These are phyloP conservation scores for Danio aesculapii DNA, from an alignment of 2,797 vertebrate species.

Conservation along the genomic window DNA sequence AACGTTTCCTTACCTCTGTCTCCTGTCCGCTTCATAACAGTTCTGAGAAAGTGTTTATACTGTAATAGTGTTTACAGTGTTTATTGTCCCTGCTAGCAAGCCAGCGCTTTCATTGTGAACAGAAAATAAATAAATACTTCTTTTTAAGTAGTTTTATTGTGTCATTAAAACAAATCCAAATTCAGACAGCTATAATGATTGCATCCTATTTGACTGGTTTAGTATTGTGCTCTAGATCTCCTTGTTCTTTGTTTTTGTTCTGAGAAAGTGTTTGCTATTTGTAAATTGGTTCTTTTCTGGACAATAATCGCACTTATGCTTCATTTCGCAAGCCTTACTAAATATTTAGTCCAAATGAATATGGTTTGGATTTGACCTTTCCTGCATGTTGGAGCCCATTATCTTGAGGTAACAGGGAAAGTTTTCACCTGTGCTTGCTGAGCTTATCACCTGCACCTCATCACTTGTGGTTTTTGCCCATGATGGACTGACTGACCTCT, in stretches of 20 bases:
- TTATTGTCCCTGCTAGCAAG: no score
- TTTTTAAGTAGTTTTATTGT: neutral
- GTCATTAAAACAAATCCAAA: neutral
- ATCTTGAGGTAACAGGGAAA: conserved; percentile 66
- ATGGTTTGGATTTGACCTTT: conserved; percentile 69
- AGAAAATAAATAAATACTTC: no score
- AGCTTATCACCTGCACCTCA: conserved; percentile 68
- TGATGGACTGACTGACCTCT: conserved; percentile 46
- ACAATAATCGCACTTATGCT: neutral
- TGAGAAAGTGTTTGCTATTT: neutral
- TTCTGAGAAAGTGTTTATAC: no score
- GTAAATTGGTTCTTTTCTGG: neutral
- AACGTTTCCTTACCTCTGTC: no score
- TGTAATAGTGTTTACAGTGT: no score
- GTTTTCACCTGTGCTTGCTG: conserved; percentile 48
- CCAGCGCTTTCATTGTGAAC: no score
- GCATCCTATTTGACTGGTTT: neutral
- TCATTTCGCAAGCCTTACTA: conserved; percentile 43
- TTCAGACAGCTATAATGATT: neutral
- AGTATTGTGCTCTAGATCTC: neutral
- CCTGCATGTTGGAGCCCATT: conserved; percentile 70
- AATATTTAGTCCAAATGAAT: conserved; percentile 54
- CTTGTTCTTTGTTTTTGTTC: neutral
- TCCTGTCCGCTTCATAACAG: no score
- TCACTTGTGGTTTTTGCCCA: conserved; percentile 48